Evolutionary conservation across 2,888 invertebrate genomes (phyloP), one percentile per base, ranked within the genome.

Genomic region (Cecidostiba fungosa): DNA sequence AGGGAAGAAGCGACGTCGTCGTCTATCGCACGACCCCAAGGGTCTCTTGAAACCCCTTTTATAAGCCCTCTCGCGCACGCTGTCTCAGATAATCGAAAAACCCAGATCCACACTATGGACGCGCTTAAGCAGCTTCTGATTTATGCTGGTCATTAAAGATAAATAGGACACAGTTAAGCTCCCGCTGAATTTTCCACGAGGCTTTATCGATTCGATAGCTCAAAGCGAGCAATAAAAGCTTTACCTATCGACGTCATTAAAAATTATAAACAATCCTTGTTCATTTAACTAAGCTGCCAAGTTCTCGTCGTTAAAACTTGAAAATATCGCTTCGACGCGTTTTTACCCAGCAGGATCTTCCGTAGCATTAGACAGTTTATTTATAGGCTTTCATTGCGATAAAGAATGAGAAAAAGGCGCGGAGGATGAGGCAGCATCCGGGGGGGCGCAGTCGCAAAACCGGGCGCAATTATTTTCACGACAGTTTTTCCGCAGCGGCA

Each of bases 311-410:
- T 32, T n/a, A 16, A 73, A 72, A 77, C 8, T 69, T 39, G 50
- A 87, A 88, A 86, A 86, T 81, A 85, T 86, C 87, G 88, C 88
- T 90, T 89, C 89, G 89, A 88, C 88, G 89, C 85, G 83, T 85
- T 87, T 89, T 87, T 91, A 90, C 91, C 87, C 85, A 89, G 89
- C 86, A 89, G 82, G 12, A 88, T 89, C 90, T 91, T 91, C 91
- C 92, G 89, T 91, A 90, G 91, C 91, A 92, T 93, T 93, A 92
- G 92, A 90, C 90, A 89, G 88, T 91, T 93, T 93, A 93, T 93
- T 93, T 93, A 93, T 93, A 92, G 92, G 90, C 90, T 92, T 93
- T 92, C 92, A 93, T 93, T 93, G 92, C 91, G 92, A 93, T 93
- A 93, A 93, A 91, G 91, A 90, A 92, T 86, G 90, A 89, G 79